Base-by-base conservation (phyloP, 1,140 invertebrate species). In the Melipona quadrifasciata region DNA sequence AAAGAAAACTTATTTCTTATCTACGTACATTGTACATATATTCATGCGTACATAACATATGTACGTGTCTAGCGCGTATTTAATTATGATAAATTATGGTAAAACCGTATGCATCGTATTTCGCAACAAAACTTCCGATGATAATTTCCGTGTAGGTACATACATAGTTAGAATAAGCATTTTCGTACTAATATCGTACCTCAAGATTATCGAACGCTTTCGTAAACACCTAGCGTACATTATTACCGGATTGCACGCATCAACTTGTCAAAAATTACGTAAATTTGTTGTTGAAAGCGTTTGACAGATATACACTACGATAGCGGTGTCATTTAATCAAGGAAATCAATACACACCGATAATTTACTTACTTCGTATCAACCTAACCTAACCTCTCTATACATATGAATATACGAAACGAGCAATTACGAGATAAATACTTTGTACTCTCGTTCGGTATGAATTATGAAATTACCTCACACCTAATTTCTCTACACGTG, bases 61-160 rank as follows among this genome's bases (percentile, higher is more conserved):
- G 3, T 27, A 21, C 8, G 3, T 55, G 47, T 19, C 12, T 8
- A 8, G 17, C 19, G 21, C 19, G 77, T 68, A 47, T 47, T 47
- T 47, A 80, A 80, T 84, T 84, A 84, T 68, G 47, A 17, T 73
- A 65, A 72, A 61, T 84, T 84, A 84, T 57, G 31, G 12, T 65
- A 57, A 72, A 61, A 80, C n/a, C 31, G n/a, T n/a, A 17, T 64
- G 76, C 31, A 79, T 84, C 76, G 64, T 72, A 79, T 79, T 84
- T 84, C 77, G 72, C 68, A 17, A 58, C 55, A 53, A 77, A 78
- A 84, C 57, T 80, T 84, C 57, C 68, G 57, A 72, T 65, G 68
- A 68, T 72, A 72, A 84, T 84, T 84, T 73, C 68, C 77, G 73
- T 79, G 76, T 70, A n/a, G n/a, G n/a, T n/a, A 83, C 39, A 6